Conservation (phyloP, 2,113 vertebrate genomes). For the Synodontis membranacea region DNA sequence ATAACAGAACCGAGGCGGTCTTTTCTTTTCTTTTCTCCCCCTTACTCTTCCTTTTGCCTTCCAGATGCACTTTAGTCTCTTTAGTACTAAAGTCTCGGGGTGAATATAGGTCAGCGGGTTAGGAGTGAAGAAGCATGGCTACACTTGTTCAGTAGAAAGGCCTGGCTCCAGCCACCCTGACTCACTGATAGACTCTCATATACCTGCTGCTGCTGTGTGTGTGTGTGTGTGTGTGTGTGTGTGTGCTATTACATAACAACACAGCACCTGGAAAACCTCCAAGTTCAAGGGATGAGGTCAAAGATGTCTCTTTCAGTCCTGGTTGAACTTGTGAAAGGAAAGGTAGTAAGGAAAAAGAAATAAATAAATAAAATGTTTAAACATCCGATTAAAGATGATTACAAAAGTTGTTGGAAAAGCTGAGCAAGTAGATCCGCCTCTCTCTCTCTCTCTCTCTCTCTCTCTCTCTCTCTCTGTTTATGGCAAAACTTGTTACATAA, state of each 20-base stretch:
- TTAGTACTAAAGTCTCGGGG: constrained; percentile 65
- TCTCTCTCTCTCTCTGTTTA: constrained; percentile 77
- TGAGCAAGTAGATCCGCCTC: constrained; percentile 61
- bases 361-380: neutral
- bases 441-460: constrained; percentile 52
- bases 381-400: neutral
- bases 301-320: constrained; percentile 19
- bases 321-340: constrained; percentile 13
- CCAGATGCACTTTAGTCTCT: constrained; percentile 72
- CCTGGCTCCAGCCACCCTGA: constrained; percentile 58
- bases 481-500: constrained; percentile 98
- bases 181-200: constrained; percentile 52
- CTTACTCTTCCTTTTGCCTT: constrained; percentile 63
- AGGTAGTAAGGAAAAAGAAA: constrained; percentile 5
- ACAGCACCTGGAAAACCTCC: constrained; percentile 61
- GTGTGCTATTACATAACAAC: constrained; percentile 73
- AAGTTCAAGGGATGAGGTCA: constrained; percentile 60
- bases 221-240: no score
- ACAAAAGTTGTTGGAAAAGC: neutral
- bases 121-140: constrained; percentile 74
- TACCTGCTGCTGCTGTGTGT: constrained; percentile 70
- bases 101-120: constrained; percentile 80
- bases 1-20: constrained; percentile 70
- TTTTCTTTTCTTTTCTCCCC: constrained; percentile 26
- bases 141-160: constrained; percentile 58